phyloP scores from a whole-genome alignment of 2,113 vertebrate species.

The Rutilus rutilus region DNA sequence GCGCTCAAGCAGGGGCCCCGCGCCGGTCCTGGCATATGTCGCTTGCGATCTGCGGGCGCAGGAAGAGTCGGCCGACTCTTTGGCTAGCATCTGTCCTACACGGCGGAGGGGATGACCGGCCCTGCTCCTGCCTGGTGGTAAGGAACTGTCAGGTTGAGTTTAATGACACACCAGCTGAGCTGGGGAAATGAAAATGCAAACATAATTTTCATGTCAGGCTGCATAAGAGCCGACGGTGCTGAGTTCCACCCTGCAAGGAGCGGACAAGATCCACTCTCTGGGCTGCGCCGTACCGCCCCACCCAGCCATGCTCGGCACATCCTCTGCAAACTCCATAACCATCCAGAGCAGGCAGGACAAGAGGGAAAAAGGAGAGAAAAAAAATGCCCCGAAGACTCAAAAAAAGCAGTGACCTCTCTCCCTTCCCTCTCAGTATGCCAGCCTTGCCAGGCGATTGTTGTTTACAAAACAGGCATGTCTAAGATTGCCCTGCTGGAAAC shows the following conservation, averaged over 20 bases:
- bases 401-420: slow-evolving; percentile 43
- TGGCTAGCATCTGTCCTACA: slow-evolving; percentile 71
- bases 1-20: slow-evolving; percentile 71
- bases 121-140: slow-evolving; percentile 75
- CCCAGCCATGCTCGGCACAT: slow-evolving; percentile 24
- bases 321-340: not conserved
- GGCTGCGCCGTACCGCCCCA: slow-evolving; percentile 4
- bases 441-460: slow-evolving; percentile 37
- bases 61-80: slow-evolving; percentile 68
- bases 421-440: slow-evolving; percentile 35
- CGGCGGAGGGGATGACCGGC: slow-evolving; percentile 55
- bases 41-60: slow-evolving; percentile 70
- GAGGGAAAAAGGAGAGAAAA: not conserved
- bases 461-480: slow-evolving; percentile 50
- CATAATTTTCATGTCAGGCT: slow-evolving; percentile 80
- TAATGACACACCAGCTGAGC: slow-evolving; percentile 73
- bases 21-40: slow-evolving; percentile 78
- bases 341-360: slow-evolving; percentile 21
- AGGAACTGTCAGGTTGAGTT: slow-evolving; percentile 79
- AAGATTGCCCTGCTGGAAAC: slow-evolving; percentile 32
- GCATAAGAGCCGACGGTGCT: slow-evolving; percentile 69
- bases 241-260: slow-evolving; percentile 66
- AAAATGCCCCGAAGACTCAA: slow-evolving; percentile 18
- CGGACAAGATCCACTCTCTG: slow-evolving; percentile 57
- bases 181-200: slow-evolving; percentile 79